These are phyloP conservation scores for Pangasius djambal DNA, from an alignment of 2,797 vertebrate species.

Conservation along the genomic window DNA sequence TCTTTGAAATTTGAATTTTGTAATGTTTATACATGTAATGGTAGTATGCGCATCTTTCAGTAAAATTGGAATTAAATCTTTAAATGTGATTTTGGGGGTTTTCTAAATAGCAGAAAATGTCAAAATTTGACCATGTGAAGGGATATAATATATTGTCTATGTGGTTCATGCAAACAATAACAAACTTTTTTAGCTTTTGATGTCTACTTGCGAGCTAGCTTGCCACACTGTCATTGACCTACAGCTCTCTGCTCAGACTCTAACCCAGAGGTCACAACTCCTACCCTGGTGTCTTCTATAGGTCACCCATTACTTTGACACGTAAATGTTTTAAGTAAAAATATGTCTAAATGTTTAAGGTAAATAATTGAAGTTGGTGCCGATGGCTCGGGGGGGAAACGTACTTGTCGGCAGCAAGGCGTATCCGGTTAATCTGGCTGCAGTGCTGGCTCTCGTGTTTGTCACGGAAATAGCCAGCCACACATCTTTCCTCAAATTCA, in stretches of 20 bases:
- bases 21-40: not conserved
- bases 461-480: conserved; percentile 86
- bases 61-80: not conserved
- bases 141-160: not conserved
- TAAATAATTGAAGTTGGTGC: not conserved
- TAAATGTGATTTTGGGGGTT: not conserved
- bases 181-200: not conserved
- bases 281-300: not conserved
- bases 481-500: conserved; percentile 93
- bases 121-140: not conserved
- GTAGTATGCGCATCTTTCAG: not conserved
- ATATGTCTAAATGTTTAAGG: conserved; percentile 1
- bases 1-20: not conserved
- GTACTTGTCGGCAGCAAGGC: conserved; percentile 85
- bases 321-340: not conserved
- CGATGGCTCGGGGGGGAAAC: not conserved
- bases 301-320: not conserved
- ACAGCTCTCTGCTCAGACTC: not conserved
- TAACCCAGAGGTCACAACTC: not conserved
- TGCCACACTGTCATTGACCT: not conserved
- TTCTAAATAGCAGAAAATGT: not conserved
- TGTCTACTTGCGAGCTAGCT: not conserved
- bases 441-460: conserved; percentile 76
- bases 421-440: conserved; percentile 82
- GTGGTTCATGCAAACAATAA: not conserved